phyloP scores from a whole-genome alignment of 2,888 invertebrate species.

The Tetheella fluctuosa region DNA sequence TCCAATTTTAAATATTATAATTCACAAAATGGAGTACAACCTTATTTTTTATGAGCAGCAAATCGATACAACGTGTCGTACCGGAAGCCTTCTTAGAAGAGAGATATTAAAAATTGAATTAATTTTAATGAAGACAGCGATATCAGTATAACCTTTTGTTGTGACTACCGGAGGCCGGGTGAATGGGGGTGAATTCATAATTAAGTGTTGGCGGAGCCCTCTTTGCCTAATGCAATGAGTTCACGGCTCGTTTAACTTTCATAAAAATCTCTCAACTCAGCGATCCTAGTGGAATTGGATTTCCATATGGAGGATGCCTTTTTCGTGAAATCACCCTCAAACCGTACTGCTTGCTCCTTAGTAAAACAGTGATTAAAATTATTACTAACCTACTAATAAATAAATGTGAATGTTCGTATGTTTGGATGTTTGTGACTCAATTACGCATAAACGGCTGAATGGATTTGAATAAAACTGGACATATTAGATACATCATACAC shows the following conservation, averaged over 20 bases:
- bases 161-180: slow-evolving; percentile 60
- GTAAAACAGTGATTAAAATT: too few species aligned
- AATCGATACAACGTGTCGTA: slow-evolving; percentile 15
- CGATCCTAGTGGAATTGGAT: slow-evolving; percentile 72
- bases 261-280: slow-evolving; percentile 80
- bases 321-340: too few species aligned
- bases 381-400: too few species aligned
- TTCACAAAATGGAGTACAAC: too few species aligned
- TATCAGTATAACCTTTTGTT: slow-evolving; percentile 73
- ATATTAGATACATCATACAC: too few species aligned
- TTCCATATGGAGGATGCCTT: slow-evolving; percentile 45
- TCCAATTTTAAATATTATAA: too few species aligned
- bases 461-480: too few species aligned
- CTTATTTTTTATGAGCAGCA: too few species aligned
- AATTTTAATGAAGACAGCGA: slow-evolving; percentile 71
- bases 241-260: slow-evolving; percentile 82
- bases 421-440: too few species aligned
- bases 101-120: slow-evolving; percentile 73
- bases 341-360: too few species aligned
- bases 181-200: slow-evolving; percentile 77
- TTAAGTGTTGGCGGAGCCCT: slow-evolving; percentile 81
- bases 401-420: too few species aligned
- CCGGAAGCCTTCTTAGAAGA: slow-evolving; percentile 24
- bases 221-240: slow-evolving; percentile 81
- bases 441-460: too few species aligned